Evolutionary conservation across 35 echinoderm and acorn worm species (phyloP), one percentile per base, ranked within the genome.

Genomic region (Apostichopus californicus): DNA sequence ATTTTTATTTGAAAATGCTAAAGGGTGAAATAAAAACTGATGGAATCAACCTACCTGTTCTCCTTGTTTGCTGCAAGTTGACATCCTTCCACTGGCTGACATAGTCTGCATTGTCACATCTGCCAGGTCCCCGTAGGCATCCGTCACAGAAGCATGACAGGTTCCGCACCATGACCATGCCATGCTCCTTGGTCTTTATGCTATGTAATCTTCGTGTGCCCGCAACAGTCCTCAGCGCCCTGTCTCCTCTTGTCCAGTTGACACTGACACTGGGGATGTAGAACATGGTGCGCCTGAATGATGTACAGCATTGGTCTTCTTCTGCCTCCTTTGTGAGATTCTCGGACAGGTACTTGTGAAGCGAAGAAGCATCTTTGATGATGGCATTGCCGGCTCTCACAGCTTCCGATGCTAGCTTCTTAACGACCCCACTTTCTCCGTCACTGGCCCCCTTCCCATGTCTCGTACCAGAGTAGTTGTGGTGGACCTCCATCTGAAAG

Each of bases 391-490:
- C 91, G 8, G 93, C 78, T 79, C 64, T 94, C 10, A 97, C 66
- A 56, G 96, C 93, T 28, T 93, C 91, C 21, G 68, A 17, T 21
- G 93, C 96, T 15, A 78, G 56, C 25, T 73, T 95, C 79, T 97
- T 97, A 0, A 97, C 93, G 4, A 94, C 93, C 10, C 93, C 96
- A 75, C 90, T 94, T 54, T 94, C 96, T 8, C 96, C 96, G 95
- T 97, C 96, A 81, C 96, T 94, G 7, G 96, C 68, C 8, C 96
- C 96, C 46, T 97, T 97, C 1, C 93, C 93, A 93, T 94, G 96
- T 25, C 93, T 56, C 20, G 91, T 94, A 3, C 91, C 91, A 12
- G 91, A 97, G 57, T 80, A 97, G 24, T 95, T 94, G 80, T 94
- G 96, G 20, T 91, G 54, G 1, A 97, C 91, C 11, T 13, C 88